Conservation (phyloP, 2,797 vertebrate species). For the Neosilurus hyrtlii region DNA sequence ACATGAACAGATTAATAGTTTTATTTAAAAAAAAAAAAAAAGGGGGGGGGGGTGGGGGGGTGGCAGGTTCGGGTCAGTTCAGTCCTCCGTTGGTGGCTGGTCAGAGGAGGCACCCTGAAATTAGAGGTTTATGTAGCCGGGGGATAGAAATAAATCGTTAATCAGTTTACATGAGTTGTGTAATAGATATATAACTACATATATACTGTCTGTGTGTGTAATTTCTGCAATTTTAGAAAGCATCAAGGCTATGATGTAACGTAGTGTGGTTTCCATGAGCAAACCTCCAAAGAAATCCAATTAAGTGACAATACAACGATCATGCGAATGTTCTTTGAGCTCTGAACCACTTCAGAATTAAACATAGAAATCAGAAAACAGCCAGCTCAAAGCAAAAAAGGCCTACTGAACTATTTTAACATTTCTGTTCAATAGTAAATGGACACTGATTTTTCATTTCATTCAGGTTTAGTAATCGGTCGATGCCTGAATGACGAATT, state of each 20-base stretch:
- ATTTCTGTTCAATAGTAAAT: constrained; percentile 7
- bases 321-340: constrained; percentile 4
- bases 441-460: not conserved
- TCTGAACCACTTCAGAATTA: not conserved
- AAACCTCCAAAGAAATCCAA: not conserved
- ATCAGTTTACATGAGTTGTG: not conserved
- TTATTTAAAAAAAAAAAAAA: constrained; percentile 39
- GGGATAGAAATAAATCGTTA: not conserved
- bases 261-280: not conserved
- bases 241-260: not conserved
- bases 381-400: not conserved
- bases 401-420: not conserved
- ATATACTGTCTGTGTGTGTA: not conserved
- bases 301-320: not conserved
- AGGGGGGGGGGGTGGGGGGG: too few species aligned
- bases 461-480: not conserved
- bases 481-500: not conserved
- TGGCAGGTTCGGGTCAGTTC: constrained; percentile 11
- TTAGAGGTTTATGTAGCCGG: not conserved
- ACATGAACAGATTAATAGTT: constrained; percentile 23
- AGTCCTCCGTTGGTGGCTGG: constrained; percentile 2
- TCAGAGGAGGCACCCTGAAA: constrained; percentile 31
- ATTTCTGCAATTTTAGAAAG: not conserved
- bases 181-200: not conserved
- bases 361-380: not conserved